Evolutionary conservation across 2,888 invertebrate genomes (phyloP).

Genomic region (Cancer borealis): DNA sequence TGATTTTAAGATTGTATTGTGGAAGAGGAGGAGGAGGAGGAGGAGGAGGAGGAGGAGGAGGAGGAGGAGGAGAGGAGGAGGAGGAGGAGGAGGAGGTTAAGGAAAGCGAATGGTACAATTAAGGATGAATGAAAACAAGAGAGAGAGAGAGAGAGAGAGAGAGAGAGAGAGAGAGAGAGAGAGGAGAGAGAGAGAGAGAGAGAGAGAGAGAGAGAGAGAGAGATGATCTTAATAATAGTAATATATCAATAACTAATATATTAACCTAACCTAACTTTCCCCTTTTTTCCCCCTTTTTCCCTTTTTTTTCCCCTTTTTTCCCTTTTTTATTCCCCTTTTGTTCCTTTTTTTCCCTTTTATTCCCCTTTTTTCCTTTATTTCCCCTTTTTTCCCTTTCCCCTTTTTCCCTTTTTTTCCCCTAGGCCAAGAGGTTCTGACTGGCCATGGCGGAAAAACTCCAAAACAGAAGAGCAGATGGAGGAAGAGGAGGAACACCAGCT

Average conservation of each 20-base stretch:
- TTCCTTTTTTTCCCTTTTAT: not conserved
- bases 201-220: slow-evolving; percentile 31
- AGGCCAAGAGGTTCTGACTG: not conserved
- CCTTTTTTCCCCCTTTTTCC: not conserved
- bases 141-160: not conserved
- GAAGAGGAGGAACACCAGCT: slow-evolving; percentile 53
- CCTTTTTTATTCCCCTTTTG: not conserved
- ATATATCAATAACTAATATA: not conserved
- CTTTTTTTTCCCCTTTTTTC: not conserved
- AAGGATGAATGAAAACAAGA: not conserved
- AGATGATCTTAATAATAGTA: not conserved
- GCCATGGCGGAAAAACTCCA: not conserved
- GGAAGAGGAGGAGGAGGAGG: not conserved
- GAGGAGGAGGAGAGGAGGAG: not conserved
- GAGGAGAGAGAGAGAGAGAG: slow-evolving; percentile 51
- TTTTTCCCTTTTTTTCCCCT: not conserved
- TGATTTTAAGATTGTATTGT: too few relatives aligned
- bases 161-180: slow-evolving; percentile 13
- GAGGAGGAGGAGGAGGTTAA: not conserved
- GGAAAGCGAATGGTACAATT: not conserved
- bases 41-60: not conserved
- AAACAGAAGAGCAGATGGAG: slow-evolving; percentile 52
- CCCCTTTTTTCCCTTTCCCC: not conserved
- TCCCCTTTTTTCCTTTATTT: not conserved
- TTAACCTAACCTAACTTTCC: not conserved